Percentiles rank a stretch among this genome's conserved stretches.
phyloP scores from a whole-genome alignment of 2,113 vertebrate species.

The Oncorhynchus kisutch region DNA sequence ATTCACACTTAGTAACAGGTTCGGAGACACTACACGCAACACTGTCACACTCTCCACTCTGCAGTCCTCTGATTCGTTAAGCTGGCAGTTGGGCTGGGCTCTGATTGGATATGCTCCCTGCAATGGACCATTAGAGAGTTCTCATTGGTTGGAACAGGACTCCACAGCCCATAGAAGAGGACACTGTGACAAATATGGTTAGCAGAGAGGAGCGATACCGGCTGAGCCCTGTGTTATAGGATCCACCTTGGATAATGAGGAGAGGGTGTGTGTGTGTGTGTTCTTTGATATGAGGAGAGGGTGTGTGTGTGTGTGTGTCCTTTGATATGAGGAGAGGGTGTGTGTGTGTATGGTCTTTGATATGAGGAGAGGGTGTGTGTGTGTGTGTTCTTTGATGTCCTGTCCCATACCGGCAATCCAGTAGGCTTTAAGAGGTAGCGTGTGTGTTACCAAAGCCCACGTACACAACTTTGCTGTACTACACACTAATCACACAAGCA shows the following conservation, averaged over 20 bases:
- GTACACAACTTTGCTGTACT: neutral
- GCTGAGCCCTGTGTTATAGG: neutral
- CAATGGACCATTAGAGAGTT: too few relatives aligned
- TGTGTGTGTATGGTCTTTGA: neutral
- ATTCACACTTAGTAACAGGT: neutral
- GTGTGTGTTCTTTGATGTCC: neutral
- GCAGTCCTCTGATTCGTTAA: too few relatives aligned
- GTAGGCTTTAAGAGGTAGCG: too few relatives aligned
- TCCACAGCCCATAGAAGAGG: neutral
- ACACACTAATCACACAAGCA: neutral
- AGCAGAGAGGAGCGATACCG: neutral
- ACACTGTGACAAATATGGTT: neutral
- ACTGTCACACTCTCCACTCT: conserved; percentile 16
- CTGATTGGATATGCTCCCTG: too few relatives aligned
- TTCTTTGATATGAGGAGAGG: neutral
- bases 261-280: neutral
- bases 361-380: neutral
- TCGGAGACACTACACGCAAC: neutral
- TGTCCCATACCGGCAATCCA: neutral
- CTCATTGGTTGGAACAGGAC: too few relatives aligned
- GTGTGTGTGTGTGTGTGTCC: neutral
- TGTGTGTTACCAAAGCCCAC: neutral
- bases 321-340: too few relatives aligned
- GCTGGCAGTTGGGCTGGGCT: too few relatives aligned
- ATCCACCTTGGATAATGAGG: neutral